Percentiles rank a stretch among this genome's conserved stretches.
Conservation (phyloP, 2,113 vertebrate genomes). For the Pteropus alecto region DNA sequence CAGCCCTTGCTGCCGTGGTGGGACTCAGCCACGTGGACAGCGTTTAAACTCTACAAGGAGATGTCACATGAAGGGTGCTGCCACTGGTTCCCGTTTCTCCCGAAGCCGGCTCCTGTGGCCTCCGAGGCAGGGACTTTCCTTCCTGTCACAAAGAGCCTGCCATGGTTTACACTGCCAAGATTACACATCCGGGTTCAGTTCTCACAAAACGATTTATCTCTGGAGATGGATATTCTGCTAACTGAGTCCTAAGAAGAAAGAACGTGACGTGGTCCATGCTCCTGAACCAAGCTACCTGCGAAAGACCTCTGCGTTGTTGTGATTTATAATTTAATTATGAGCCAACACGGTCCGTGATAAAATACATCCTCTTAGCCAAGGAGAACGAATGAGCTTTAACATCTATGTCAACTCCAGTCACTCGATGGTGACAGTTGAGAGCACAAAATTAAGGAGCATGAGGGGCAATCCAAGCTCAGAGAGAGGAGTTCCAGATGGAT, state of each 20-base stretch:
- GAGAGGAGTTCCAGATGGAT: background rate
- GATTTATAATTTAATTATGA: background rate
- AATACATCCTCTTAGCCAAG: background rate
- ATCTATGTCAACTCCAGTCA: background rate
- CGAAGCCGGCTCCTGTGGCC: background rate
- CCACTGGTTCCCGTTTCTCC: background rate
- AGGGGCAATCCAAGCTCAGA: background rate
- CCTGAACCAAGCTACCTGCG: slow-evolving; percentile 9
- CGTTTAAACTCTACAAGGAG: background rate
- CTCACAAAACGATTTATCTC: background rate
- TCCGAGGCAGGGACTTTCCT: background rate
- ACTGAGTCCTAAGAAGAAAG: background rate
- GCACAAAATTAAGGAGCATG: background rate
- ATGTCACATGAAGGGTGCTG: background rate
- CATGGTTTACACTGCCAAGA: background rate
- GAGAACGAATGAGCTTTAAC: background rate
- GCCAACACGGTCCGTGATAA: background rate
- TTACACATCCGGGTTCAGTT: background rate
- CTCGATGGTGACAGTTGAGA: background rate
- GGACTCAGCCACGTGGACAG: background rate
- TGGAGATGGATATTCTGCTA: background rate
- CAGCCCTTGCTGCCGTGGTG: background rate
- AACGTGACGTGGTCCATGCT: background rate
- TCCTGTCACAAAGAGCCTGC: background rate
- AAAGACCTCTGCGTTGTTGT: background rate